phyloP scores from a whole-genome alignment of 2,797 vertebrate genomes.

The Synaphobranchus kaupii region DNA sequence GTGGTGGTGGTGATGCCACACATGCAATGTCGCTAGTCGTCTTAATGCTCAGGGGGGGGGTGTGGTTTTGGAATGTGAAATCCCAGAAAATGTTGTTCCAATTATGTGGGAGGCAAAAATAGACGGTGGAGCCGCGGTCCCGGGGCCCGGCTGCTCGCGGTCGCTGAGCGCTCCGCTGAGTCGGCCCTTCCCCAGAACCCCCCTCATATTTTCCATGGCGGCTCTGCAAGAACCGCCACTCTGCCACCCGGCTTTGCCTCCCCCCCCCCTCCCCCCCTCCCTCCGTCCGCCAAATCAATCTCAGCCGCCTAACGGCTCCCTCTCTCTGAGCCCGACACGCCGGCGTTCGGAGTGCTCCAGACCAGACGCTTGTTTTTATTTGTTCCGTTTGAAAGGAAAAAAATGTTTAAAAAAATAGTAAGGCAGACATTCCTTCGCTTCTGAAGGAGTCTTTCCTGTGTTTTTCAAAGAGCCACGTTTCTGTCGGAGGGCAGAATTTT shows the following conservation, averaged over 20 bases:
- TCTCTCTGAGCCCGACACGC: constrained; percentile 74
- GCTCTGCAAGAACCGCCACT: constrained; percentile 71
- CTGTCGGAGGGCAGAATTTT: not conserved
- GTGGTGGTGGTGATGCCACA: constrained; percentile 63
- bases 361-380: constrained; percentile 78
- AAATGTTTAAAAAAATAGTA: constrained; percentile 42
- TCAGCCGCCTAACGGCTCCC: constrained; percentile 49
- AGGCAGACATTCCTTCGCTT: constrained; percentile 43
- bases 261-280: not conserved
- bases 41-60: constrained; percentile 56
- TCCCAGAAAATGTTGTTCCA: constrained; percentile 86
- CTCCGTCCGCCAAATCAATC: constrained; percentile 47
- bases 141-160: constrained; percentile 73
- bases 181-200: constrained; percentile 76
- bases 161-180: constrained; percentile 69
- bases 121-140: constrained; percentile 82
- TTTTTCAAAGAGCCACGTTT: constrained; percentile 10
- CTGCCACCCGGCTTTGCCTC: constrained; percentile 41
- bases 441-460: constrained; percentile 53
- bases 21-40: constrained; percentile 61
- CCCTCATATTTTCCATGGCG: constrained; percentile 84
- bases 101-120: constrained; percentile 89
- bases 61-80: constrained; percentile 43
- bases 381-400: constrained; percentile 56
- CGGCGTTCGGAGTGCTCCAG: constrained; percentile 77